Evolutionary conservation across 2,888 invertebrate species (phyloP), one percentile per base, ranked within the genome.

Genomic region (Lasioglossum lativentre): DNA sequence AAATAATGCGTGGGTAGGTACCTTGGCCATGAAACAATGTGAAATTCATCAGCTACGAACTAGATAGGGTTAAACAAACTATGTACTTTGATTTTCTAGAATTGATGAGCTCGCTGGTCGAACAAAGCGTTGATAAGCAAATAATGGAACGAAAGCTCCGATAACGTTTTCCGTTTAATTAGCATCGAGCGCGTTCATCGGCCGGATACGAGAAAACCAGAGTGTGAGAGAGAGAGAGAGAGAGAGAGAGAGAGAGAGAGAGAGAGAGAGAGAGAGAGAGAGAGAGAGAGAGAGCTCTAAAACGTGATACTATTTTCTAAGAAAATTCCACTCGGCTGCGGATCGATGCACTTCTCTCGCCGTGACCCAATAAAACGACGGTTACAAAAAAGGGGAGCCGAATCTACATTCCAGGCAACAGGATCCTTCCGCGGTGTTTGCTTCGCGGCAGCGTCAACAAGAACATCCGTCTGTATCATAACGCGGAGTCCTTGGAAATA

Each of bases 401-500:
- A 59, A 56, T 74, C 56, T 38, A 56, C 52, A 82, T 82, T 66
- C 34, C 16, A 27, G 45, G 19, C 74, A 79, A 66, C 68, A 74
- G 80, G 79, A 70, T 73, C 27, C 45, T 56, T 34, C 38, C 23
- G n/a, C n/a, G 45, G 12, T 38, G 76, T 68, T 74, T 74, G 76
- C 34, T 66, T 40, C 59, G 23, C 14, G n/a, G 72, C 38, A 72
- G 52, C 83, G 72, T 76, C 76, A 78, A 78, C 75, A 71, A 52
- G 78, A 52, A 45, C 59, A 38, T 66, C 45, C 73, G 40, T 34
- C 63, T 42, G 71, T 74, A 56, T 30, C 78, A 47, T 73, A 73
- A 84, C 68, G 52, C 63, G 42, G 75, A 74, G 74, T 84, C 70
- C 84, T 84, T 84, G 77, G 74, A 72, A 84, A 83, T 77, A 77